A percentile compares a stretch with the other conserved stretches of the same genome.
These are phyloP conservation scores for Colostygia pectinataria DNA, from an alignment of 2,888 invertebrate species.

Conservation along the genomic window DNA sequence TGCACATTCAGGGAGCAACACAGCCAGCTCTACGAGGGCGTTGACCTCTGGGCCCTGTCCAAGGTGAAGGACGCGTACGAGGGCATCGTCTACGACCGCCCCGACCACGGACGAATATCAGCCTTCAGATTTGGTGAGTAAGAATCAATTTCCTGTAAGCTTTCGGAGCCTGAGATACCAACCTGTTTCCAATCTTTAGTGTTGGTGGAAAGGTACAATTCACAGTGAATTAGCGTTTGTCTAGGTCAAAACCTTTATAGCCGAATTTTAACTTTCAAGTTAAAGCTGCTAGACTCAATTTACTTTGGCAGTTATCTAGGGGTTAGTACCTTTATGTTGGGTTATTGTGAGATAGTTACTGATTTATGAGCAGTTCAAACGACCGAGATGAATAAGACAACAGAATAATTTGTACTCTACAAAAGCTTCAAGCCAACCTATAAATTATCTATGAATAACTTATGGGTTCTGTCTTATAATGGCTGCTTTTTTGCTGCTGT, in stretches of 20 bases:
- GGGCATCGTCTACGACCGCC: conserved; percentile 60
- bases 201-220: too few relatives aligned
- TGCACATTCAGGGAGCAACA: conserved; percentile 62
- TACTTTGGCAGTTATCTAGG: background rate
- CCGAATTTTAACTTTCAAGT: background rate
- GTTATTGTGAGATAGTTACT: background rate
- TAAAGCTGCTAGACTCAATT: background rate
- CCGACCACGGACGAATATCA: conserved; percentile 63
- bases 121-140: conserved; percentile 66
- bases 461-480: too few relatives aligned
- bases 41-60: conserved; percentile 65
- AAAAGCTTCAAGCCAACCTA: too few relatives aligned
- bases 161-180: too few relatives aligned
- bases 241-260: too few relatives aligned
- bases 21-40: conserved; percentile 58
- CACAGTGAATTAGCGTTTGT: too few relatives aligned
- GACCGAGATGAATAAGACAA: conserved; percentile 6
- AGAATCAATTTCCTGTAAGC: background rate
- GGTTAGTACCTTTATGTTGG: background rate
- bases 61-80: conserved; percentile 60
- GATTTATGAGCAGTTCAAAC: conserved; percentile 1
- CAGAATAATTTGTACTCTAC: too few relatives aligned
- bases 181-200: too few relatives aligned
- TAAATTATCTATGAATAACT: too few relatives aligned
- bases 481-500: too few relatives aligned